Conservation (phyloP, 1,140 invertebrate species). For the Lepidurus packardi region DNA sequence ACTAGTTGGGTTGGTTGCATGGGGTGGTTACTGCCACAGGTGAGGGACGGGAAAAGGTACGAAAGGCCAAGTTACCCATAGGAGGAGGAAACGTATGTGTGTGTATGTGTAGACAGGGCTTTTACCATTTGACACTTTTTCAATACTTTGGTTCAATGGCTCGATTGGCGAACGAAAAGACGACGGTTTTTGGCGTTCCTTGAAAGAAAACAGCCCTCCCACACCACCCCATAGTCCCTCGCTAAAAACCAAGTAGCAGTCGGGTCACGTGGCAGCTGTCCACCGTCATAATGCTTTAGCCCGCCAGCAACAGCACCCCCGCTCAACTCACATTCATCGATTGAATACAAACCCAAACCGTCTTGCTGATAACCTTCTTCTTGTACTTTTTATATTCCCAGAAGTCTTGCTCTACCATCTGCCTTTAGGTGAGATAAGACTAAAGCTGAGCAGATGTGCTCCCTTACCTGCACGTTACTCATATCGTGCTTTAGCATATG, state of each 20-base stretch:
- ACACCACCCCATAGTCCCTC: neutral
- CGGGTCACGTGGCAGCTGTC: conserved; percentile 16
- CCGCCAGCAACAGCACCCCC: neutral
- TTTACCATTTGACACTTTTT: neutral
- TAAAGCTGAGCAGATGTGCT: neutral
- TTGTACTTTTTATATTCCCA: neutral
- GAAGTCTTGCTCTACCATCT: neutral
- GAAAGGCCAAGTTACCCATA: neutral
- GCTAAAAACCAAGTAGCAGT: neutral
- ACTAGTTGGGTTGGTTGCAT: neutral
- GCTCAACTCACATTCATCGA: neutral
- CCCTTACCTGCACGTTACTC: too few relatives aligned
- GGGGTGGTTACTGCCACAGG: neutral
- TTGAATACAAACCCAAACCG: neutral
- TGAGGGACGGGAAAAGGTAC: conserved; percentile 10
- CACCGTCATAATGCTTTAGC: conserved; percentile 11
- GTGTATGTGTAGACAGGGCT: neutral
- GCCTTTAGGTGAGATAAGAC: neutral
- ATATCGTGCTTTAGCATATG: too few relatives aligned
- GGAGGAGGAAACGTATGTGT: conserved; percentile 2
- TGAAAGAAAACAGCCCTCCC: neutral
- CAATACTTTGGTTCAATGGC: neutral
- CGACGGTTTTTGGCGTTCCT: neutral
- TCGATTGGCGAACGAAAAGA: neutral
- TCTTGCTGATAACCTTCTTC: conserved; percentile 7